Evolutionary conservation across 2,888 invertebrate species (phyloP).

Genomic region (Deilephila porcellus): DNA sequence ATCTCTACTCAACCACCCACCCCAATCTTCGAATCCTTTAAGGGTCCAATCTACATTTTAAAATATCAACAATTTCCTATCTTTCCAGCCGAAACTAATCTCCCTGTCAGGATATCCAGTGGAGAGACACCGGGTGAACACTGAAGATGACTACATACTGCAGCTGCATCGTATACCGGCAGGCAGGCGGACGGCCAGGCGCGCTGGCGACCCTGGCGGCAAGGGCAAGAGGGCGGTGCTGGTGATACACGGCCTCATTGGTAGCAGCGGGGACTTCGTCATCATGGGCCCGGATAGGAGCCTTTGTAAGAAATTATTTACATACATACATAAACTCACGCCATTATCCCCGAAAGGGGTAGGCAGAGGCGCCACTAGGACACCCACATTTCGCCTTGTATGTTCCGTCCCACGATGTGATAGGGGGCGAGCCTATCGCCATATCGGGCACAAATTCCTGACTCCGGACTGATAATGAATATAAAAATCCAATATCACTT

Average conservation of each 20-base stretch:
- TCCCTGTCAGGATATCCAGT: slow-evolving; percentile 76
- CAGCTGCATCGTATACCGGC: slow-evolving; percentile 86
- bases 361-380: no score
- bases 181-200: slow-evolving; percentile 64
- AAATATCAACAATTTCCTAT: neutral
- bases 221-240: slow-evolving; percentile 76
- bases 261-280: slow-evolving; percentile 88
- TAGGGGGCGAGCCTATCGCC: no score
- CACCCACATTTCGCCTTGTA: no score
- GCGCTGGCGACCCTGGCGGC: slow-evolving; percentile 48
- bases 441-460: no score
- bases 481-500: no score
- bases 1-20: neutral
- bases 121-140: slow-evolving; percentile 78
- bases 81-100: slow-evolving; percentile 75
- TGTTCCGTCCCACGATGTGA: no score
- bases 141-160: slow-evolving; percentile 86
- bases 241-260: slow-evolving; percentile 86
- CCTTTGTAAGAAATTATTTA: slow-evolving; percentile 76
- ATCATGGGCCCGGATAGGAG: slow-evolving; percentile 88
- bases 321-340: no score
- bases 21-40: neutral
- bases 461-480: no score
- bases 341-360: no score
- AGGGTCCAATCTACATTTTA: neutral